These are phyloP conservation scores for Standfussiana lucernea DNA, from an alignment of 2,888 invertebrate species.

Conservation along the genomic window DNA sequence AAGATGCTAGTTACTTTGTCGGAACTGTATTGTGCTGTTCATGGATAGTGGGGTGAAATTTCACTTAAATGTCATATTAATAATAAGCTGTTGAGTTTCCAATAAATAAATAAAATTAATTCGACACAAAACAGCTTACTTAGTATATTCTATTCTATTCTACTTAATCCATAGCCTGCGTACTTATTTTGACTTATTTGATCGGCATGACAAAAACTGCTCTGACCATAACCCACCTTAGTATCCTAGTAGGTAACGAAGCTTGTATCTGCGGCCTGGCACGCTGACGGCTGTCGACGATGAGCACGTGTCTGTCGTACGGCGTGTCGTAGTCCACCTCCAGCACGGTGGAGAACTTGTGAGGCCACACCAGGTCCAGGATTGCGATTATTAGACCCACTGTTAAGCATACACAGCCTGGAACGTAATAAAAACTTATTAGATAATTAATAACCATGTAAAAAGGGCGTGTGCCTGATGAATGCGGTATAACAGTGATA, in stretches of 20 bases:
- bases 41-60: too few relatives aligned
- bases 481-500: neutral
- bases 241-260: slow-evolving; percentile 91
- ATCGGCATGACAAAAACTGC: neutral
- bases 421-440: slow-evolving; percentile 22
- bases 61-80: too few relatives aligned
- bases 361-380: slow-evolving; percentile 95
- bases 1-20: too few relatives aligned
- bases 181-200: neutral
- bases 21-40: too few relatives aligned
- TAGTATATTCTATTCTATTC: too few relatives aligned
- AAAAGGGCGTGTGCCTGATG: neutral
- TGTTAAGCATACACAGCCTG: slow-evolving; percentile 94
- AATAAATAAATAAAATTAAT: too few relatives aligned
- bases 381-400: slow-evolving; percentile 95
- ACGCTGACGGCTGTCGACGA: slow-evolving; percentile 94
- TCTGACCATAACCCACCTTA: slow-evolving; percentile 87
- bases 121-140: neutral
- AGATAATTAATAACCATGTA: neutral
- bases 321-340: slow-evolving; percentile 98
- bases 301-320: slow-evolving; percentile 97
- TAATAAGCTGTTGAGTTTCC: too few relatives aligned
- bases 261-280: slow-evolving; percentile 85
- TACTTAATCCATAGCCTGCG: neutral
- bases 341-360: slow-evolving; percentile 97